Evolutionary conservation across 2,113 vertebrate genomes (phyloP), one percentile per base, ranked within the genome.

Genomic region (Indri indri): DNA sequence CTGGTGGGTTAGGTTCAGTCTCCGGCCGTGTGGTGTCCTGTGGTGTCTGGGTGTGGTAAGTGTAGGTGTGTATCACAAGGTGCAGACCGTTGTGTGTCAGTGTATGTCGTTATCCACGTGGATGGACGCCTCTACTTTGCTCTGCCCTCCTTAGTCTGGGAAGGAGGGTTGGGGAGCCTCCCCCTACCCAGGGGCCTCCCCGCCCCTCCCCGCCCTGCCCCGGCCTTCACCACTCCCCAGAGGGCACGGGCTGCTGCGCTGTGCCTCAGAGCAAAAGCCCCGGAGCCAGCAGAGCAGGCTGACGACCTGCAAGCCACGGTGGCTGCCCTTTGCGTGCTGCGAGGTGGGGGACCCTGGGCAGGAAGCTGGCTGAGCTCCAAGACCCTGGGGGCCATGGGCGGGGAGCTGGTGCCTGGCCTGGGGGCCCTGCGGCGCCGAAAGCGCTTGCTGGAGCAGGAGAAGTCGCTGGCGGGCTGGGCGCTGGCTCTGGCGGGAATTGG

Each of bases 381-480:
- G 98, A 93, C 97, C 96, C 85, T 22, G 42, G 97, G 97, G 96
- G 79, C 94, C 97, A 98, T 98, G 98, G 98, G 97, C 70, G 97
- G 97, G 96, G 93, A 98, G 79, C 83, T 85, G 95, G 79, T 98
- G 79, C 73, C 95, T 9, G 97, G 97, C 94, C 95, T 98, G 83
- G 93, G 98, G 91, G 98, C 97, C 94, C 96, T 98, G 77, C 80
- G 95, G 71, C 80, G 84, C 54, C 57, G 97, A 92, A 98, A 98
- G 84, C 95, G 93, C 22, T 77, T 98, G 87, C 95, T 98, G 92
- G 98, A 98, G 90, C 93, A 98, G 90, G 98, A 98, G 97, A 98
- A 88, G 95, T 91, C 93, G 61, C 95, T 98, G 93, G 97, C 97
- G 0, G 96, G 97, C 96, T 98, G 98, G 98, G 95, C 98, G 1